Evolutionary conservation across 2,797 vertebrate genomes (phyloP).

Genomic region (Erithacus rubecula): DNA sequence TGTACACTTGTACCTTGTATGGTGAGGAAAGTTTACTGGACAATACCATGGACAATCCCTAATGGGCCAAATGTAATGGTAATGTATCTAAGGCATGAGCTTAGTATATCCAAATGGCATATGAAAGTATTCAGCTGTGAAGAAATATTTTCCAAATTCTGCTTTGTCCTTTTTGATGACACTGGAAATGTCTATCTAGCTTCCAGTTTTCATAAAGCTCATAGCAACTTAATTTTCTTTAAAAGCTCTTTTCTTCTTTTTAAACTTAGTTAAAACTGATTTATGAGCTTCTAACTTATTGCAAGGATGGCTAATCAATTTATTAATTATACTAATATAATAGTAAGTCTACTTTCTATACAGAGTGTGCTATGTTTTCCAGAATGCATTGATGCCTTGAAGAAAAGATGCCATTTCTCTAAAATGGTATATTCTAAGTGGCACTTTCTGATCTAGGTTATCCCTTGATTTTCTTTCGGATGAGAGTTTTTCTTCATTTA

Average conservation of each 20-base stretch:
- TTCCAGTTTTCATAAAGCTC: background rate
- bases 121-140: background rate
- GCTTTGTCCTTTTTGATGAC: background rate
- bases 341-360: background rate
- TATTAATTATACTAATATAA: background rate
- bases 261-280: background rate
- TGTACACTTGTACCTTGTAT: background rate
- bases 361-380: fast-evolving
- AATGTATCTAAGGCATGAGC: background rate
- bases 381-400: background rate
- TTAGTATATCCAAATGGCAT: background rate
- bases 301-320: background rate
- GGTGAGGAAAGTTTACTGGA: background rate
- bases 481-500: background rate
- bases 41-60: background rate
- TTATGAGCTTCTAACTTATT: background rate
- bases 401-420: background rate
- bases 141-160: background rate
- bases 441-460: background rate
- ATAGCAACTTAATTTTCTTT: background rate
- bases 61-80: background rate
- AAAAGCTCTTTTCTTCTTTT: background rate
- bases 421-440: background rate
- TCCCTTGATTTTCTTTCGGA: background rate
- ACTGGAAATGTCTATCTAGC: background rate